Conservation (phyloP, 2,888 invertebrate species). For the Parthenolecanium corni region DNA sequence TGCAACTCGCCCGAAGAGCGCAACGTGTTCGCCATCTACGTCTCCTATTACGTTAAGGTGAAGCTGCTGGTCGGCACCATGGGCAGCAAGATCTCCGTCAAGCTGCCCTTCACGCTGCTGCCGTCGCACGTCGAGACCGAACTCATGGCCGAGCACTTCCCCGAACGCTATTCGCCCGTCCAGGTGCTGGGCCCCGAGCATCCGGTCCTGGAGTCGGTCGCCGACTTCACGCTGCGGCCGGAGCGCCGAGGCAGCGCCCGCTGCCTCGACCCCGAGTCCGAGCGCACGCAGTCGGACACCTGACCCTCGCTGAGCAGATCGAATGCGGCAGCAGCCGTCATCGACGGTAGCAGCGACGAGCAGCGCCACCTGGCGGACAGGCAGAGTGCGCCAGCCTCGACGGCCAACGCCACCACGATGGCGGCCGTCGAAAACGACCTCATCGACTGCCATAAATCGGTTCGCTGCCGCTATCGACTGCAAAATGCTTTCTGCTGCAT, state of each 20-base stretch:
- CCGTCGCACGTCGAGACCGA: constrained; percentile 58
- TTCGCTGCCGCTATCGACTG: too few species aligned
- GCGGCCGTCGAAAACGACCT: too few species aligned
- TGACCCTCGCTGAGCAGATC: not conserved
- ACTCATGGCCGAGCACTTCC: constrained; percentile 31
- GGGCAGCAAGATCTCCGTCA: constrained; percentile 66
- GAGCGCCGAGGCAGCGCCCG: not conserved
- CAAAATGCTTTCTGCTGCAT: too few species aligned
- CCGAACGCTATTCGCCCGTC: constrained; percentile 17
- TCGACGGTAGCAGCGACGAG: too few species aligned
- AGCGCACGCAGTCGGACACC: not conserved
- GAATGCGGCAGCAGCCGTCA: not conserved
- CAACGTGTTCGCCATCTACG: constrained; percentile 81
- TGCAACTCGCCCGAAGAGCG: constrained; percentile 55
- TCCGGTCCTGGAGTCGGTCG: constrained; percentile 6
- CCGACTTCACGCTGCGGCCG: not conserved
- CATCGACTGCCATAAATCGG: too few species aligned
- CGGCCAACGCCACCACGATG: too few species aligned
- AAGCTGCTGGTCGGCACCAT: constrained; percentile 68
- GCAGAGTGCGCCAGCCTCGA: too few species aligned
- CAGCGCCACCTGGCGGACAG: too few species aligned
- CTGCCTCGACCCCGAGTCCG: not conserved
- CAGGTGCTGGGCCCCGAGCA: not conserved
- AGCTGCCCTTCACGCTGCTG: constrained; percentile 67
- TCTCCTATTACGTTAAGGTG: constrained; percentile 79